Conservation (phyloP, 2,113 vertebrate species). For the Mandrillus leucophaeus region DNA sequence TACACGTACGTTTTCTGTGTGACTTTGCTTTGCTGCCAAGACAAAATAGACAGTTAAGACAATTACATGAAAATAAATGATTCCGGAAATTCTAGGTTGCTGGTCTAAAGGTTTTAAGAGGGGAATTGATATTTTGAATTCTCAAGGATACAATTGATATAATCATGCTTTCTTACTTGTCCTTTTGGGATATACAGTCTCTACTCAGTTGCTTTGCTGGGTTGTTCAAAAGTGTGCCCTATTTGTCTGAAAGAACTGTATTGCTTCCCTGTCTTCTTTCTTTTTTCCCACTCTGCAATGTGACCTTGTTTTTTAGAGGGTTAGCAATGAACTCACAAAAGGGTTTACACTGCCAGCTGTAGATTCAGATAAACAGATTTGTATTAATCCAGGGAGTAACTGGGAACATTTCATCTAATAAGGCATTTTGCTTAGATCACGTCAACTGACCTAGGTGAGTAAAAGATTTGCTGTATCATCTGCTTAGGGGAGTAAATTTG, state of each 20-base stretch:
- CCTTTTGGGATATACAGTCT: background rate
- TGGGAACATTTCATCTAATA: conserved; percentile 71
- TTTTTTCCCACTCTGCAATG: background rate
- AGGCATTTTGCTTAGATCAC: conserved; percentile 61
- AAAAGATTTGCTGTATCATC: conserved; percentile 57
- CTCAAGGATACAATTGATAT: background rate
- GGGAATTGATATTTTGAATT: background rate
- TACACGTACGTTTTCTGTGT: background rate
- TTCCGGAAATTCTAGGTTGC: background rate
- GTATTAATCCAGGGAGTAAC: conserved; percentile 67
- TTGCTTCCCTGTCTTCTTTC: background rate
- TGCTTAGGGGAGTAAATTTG: conserved; percentile 56
- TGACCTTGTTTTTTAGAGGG: conserved; percentile 42
- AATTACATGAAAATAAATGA: background rate
- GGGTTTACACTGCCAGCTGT: conserved; percentile 33
- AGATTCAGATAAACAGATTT: conserved; percentile 73
- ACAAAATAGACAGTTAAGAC: background rate
- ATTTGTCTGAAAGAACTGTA: background rate
- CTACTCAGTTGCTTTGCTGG: background rate
- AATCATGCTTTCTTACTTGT: background rate
- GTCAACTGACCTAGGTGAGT: conserved; percentile 60
- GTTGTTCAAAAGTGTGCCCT: background rate
- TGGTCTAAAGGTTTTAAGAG: background rate
- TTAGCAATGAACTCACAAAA: conserved; percentile 49
- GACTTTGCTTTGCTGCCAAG: background rate